Percentiles rank a stretch among this genome's conserved stretches.
These are phyloP conservation scores for Hylaea fasciaria DNA, from an alignment of 2,888 invertebrate genomes.

Conservation along the genomic window DNA sequence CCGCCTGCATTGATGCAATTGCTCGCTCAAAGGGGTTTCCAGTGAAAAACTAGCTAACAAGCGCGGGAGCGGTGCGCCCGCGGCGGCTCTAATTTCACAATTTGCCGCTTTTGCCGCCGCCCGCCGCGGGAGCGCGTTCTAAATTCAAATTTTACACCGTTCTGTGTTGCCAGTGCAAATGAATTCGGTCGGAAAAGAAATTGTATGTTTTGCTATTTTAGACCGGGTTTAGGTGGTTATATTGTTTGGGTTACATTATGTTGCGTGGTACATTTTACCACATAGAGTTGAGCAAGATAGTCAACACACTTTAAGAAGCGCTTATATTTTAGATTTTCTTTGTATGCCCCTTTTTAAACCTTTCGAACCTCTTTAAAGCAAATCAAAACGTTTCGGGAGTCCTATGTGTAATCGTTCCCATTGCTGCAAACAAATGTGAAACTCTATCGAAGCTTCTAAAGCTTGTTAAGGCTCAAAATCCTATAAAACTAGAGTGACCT, in stretches of 20 bases:
- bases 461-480: no score
- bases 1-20: conserved; percentile 73
- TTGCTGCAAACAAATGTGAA: no score
- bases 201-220: conserved; percentile 26
- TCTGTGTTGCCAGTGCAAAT: conserved; percentile 31
- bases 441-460: no score
- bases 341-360: no score
- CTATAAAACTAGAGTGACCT: no score
- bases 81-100: conserved; percentile 75
- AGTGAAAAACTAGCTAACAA: conserved; percentile 81
- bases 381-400: no score
- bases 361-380: no score
- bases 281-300: no score
- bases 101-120: conserved; percentile 60
- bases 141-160: conserved; percentile 72
- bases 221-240: conserved; percentile 11
- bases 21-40: conserved; percentile 74
- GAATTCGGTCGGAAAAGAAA: conserved; percentile 30
- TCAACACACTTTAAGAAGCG: no score
- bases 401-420: no score
- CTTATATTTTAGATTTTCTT: no score
- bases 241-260: conserved; percentile 8
- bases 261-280: neutral
- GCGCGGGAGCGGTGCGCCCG: conserved; percentile 69
- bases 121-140: conserved; percentile 71